A percentile compares a stretch with the other conserved stretches of the same genome.
phyloP scores from a whole-genome alignment of 2,888 invertebrate genomes.

The Anticlea derivata region DNA sequence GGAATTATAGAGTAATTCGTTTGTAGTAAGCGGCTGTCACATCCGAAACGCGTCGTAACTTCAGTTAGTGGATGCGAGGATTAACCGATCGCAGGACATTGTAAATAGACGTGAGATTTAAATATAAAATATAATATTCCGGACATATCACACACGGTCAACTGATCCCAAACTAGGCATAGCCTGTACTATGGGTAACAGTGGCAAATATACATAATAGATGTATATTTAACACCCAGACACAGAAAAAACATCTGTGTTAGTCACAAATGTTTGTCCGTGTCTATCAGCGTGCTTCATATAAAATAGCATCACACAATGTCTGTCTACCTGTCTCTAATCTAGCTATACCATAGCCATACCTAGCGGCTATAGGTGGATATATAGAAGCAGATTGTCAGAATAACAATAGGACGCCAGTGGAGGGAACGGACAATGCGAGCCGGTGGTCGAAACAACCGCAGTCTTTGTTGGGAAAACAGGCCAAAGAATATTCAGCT shows the following conservation, averaged over 20 bases:
- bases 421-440: conserved; percentile 65
- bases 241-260: too few species aligned
- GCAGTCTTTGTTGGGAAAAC: conserved; percentile 64
- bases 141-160: too few species aligned
- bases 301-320: conserved; percentile 1
- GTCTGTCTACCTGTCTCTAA: conserved; percentile 10
- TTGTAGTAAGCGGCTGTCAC: conserved; percentile 26
- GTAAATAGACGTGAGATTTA: conserved; percentile 4
- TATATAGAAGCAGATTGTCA: conserved; percentile 56
- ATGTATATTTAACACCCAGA: too few species aligned
- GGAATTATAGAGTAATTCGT: conserved; percentile 24
- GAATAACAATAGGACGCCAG: conserved; percentile 66
- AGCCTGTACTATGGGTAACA: too few species aligned
- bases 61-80: conserved; percentile 6
- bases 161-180: too few species aligned
- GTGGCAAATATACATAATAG: too few species aligned
- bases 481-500: conserved; percentile 44
- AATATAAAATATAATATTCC: too few species aligned
- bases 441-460: conserved; percentile 72
- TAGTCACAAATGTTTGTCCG: too few species aligned
- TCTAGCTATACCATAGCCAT: not conserved
- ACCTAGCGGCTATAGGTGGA: not conserved
- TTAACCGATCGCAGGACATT: conserved; percentile 10
- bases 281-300: not conserved
- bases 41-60: conserved; percentile 11